phyloP scores from a whole-genome alignment of 2,797 vertebrate genomes.

The Falco peregrinus region DNA sequence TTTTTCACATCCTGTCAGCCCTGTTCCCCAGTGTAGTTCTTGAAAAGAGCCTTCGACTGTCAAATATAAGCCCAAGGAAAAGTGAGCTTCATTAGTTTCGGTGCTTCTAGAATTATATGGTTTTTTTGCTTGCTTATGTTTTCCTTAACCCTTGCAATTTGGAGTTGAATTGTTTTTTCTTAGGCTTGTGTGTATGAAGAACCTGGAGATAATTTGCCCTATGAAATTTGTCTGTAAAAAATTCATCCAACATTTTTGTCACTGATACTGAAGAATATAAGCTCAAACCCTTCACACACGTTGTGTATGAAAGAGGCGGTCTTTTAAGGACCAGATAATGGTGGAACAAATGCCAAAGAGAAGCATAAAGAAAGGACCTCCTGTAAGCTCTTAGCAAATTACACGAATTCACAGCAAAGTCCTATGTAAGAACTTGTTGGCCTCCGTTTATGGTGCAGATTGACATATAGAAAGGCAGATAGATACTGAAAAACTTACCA shows the following conservation, averaged over 20 bases:
- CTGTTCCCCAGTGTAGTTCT: background rate
- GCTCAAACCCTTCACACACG: background rate
- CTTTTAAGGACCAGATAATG: background rate
- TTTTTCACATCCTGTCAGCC: background rate
- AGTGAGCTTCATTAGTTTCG: background rate
- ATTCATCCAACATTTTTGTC: background rate
- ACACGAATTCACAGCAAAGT: background rate
- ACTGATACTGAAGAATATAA: background rate
- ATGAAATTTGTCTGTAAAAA: background rate
- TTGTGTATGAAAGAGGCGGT: background rate
- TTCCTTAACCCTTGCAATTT: background rate
- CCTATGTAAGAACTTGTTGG: background rate
- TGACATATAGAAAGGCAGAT: background rate
- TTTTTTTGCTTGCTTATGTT: background rate
- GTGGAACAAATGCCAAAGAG: background rate
- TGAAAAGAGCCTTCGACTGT: background rate
- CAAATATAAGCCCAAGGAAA: background rate
- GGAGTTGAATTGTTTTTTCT: background rate
- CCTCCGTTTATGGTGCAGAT: background rate
- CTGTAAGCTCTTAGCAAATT: background rate
- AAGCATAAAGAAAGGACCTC: background rate
- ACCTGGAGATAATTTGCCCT: background rate
- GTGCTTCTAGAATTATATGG: background rate
- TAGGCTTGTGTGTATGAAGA: background rate
- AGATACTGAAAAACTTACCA: background rate